A percentile compares a stretch with the other conserved stretches of the same genome.
phyloP scores from a whole-genome alignment of 37 sponge, comb jelly and placozoan genomes.

The Chondrilla cf. caribensis region DNA sequence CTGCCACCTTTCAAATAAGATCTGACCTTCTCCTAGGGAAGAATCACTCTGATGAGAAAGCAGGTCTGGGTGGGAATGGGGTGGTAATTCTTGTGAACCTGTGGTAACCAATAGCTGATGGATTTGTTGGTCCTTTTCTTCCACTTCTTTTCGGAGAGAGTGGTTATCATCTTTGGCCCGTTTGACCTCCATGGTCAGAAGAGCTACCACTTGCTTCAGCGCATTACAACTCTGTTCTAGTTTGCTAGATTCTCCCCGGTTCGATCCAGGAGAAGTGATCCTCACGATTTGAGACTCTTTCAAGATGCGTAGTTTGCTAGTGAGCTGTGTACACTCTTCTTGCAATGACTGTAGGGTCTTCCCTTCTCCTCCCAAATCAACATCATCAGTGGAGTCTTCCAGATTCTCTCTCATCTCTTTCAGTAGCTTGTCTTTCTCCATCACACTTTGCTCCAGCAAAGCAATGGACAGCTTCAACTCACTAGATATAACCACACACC shows the following conservation, averaged over 20 bases:
- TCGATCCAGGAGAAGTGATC: too few species aligned
- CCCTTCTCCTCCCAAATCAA: conserved; percentile 7
- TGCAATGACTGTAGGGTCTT: conserved; percentile 4
- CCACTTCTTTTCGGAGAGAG: neutral
- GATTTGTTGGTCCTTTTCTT: neutral
- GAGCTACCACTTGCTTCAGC: neutral
- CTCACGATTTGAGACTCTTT: neutral
- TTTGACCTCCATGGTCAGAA: neutral
- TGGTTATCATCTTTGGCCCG: neutral
- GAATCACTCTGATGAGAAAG: too few species aligned
- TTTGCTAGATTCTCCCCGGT: too few species aligned
- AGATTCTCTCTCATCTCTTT: neutral
- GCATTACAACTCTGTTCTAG: neutral
- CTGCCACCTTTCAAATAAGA: too few species aligned
- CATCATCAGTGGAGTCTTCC: conserved; percentile 5
- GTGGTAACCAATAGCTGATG: neutral
- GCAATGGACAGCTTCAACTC: conserved; percentile 3
- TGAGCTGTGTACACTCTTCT: neutral
- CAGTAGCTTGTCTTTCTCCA: neutral
- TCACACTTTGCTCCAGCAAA: neutral
- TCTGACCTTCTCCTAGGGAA: too few species aligned
- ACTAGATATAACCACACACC: neutral
- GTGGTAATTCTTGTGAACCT: too few species aligned
- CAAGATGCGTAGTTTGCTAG: neutral
- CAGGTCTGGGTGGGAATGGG: too few species aligned